Conservation (phyloP, 2,888 invertebrate genomes). For the Thereva nobilitata region DNA sequence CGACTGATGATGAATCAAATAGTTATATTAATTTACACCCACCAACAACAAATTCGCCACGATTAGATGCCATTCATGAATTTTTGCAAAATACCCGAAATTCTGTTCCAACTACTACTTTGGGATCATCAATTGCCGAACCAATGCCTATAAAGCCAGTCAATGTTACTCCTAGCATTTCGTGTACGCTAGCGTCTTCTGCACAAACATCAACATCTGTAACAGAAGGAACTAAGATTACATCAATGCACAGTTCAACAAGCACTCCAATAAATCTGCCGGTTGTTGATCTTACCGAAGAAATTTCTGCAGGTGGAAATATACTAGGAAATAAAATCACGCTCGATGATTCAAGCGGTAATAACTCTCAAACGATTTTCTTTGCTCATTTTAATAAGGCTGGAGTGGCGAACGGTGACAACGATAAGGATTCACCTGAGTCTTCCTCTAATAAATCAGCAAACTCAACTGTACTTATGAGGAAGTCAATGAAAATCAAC, state of each 20-base stretch:
- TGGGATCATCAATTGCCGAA: constrained; percentile 11
- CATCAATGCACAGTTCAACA: constrained; percentile 44
- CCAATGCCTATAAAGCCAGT: constrained; percentile 20
- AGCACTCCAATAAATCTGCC: constrained; percentile 26
- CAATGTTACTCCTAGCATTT: constrained; percentile 5
- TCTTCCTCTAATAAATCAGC: too few relatives aligned
- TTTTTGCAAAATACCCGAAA: constrained; percentile 55
- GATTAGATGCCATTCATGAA: constrained; percentile 56
- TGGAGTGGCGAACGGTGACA: too few relatives aligned
- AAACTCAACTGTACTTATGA: too few relatives aligned
- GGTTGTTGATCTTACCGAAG: constrained; percentile 41
- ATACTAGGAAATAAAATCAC: background rate
- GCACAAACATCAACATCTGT: constrained; percentile 38
- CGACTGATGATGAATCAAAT: constrained; percentile 32
- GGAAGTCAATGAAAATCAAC: too few relatives aligned
- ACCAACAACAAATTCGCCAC: constrained; percentile 52
- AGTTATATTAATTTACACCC: constrained; percentile 52
- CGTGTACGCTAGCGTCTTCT: constrained; percentile 30
- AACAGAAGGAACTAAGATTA: constrained; percentile 36
- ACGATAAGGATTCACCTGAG: too few relatives aligned
- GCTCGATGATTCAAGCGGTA: too few relatives aligned
- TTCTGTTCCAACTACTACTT: constrained; percentile 48
- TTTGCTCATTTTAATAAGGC: too few relatives aligned
- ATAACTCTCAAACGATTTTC: too few relatives aligned
- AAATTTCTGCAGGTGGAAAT: constrained; percentile 33